phyloP scores from a whole-genome alignment of 2,888 invertebrate species.

The Eretmocerus hayati region DNA sequence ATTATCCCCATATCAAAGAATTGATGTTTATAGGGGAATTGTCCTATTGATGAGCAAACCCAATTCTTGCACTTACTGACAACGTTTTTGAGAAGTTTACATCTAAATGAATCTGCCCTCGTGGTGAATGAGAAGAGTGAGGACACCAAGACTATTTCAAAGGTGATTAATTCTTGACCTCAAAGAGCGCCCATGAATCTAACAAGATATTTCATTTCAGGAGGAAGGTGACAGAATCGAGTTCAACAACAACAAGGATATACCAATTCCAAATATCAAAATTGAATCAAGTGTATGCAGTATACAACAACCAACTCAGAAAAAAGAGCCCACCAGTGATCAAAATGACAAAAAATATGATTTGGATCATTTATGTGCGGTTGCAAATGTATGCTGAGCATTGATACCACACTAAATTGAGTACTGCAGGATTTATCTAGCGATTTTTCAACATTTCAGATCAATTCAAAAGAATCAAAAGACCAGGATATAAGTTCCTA shows the following conservation, averaged over 20 bases:
- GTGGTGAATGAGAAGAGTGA: too few species aligned
- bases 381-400: conserved; percentile 10
- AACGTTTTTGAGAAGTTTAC: conserved; percentile 29
- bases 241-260: too few species aligned
- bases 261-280: too few species aligned
- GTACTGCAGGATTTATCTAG: too few species aligned
- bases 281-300: too few species aligned
- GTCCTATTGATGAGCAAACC: conserved; percentile 27
- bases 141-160: too few species aligned
- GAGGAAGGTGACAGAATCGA: too few species aligned
- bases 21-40: conserved; percentile 29
- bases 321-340: conserved; percentile 1
- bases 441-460: conserved; percentile 25
- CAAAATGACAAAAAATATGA: background rate
- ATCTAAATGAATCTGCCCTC: conserved; percentile 7
- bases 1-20: background rate
- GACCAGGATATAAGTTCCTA: conserved; percentile 5
- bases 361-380: conserved; percentile 11
- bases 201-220: too few species aligned
- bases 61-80: conserved; percentile 26
- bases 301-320: too few species aligned
- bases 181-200: too few species aligned
- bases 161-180: too few species aligned
- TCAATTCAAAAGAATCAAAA: conserved; percentile 9
- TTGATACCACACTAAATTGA: too few species aligned